phyloP scores from a whole-genome alignment of 2,888 invertebrate genomes.

The Agrotis clavis region DNA sequence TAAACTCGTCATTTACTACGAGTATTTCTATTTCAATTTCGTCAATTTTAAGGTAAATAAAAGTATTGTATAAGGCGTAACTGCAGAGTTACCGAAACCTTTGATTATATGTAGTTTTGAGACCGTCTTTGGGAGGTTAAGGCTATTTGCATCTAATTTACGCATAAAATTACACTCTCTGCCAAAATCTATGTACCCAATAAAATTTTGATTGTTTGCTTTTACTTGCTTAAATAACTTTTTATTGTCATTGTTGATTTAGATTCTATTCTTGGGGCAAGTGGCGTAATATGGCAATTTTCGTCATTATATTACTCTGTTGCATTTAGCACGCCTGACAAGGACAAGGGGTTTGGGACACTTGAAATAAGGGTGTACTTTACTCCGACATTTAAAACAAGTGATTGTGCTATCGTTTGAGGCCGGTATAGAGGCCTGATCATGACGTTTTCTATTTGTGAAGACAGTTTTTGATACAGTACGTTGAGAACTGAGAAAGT shows the following conservation, averaged over 20 bases:
- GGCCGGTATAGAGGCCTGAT: too few relatives aligned
- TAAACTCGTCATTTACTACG: too few relatives aligned
- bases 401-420: background rate
- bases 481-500: background rate
- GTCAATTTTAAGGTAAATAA: too few relatives aligned
- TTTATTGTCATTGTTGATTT: too few relatives aligned
- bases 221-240: background rate
- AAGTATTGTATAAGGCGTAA: too few relatives aligned
- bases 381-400: too few relatives aligned
- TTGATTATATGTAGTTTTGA: background rate
- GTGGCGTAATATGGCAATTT: background rate
- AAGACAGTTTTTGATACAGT: too few relatives aligned
- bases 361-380: too few relatives aligned
- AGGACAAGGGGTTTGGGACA: too few relatives aligned
- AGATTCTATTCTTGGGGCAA: background rate
- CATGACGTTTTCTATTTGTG: too few relatives aligned
- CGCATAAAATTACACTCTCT: slow-evolving; percentile 1
- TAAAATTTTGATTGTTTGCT: background rate
- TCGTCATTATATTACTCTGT: slow-evolving; percentile 10
- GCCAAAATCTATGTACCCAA: slow-evolving; percentile 9
- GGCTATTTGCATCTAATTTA: background rate
- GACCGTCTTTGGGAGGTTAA: background rate
- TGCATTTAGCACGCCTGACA: too few relatives aligned
- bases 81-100: slow-evolving; percentile 4
- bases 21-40: too few relatives aligned